A percentile compares a stretch with the other conserved stretches of the same genome.
Evolutionary conservation across 2,888 invertebrate genomes (phyloP).

Genomic region (Pyralis farinalis): DNA sequence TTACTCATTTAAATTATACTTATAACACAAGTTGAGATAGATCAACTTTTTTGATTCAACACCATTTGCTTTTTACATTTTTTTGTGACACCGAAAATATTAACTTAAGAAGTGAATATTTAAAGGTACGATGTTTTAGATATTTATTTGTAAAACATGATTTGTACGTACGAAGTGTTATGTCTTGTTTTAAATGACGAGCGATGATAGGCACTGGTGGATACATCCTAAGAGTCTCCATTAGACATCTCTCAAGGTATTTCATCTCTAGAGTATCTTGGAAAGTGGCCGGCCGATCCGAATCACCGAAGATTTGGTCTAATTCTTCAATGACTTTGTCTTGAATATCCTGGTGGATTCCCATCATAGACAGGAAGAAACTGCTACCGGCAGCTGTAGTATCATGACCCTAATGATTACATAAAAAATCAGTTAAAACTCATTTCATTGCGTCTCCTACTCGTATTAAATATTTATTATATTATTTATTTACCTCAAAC

Average conservation of each 20-base stretch:
- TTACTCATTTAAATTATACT: no score
- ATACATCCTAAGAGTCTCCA: slow-evolving; percentile 90
- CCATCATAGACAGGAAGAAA: slow-evolving; percentile 90
- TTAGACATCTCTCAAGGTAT: slow-evolving; percentile 89
- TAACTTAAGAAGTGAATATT: background rate
- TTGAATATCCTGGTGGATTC: slow-evolving; percentile 87
- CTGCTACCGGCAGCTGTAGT: slow-evolving; percentile 92
- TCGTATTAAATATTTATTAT: background rate
- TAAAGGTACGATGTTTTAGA: background rate
- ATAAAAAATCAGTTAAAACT: slow-evolving; percentile 10
- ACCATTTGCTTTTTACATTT: no score
- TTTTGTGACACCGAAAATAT: no score
- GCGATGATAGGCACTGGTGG: slow-evolving; percentile 91
- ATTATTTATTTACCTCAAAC: slow-evolving; percentile 84
- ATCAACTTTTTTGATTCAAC: no score
- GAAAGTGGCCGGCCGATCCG: slow-evolving; percentile 88
- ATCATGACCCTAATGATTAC: slow-evolving; percentile 84
- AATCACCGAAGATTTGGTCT: slow-evolving; percentile 87
- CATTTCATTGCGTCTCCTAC: no score
- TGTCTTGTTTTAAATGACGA: slow-evolving; percentile 85
- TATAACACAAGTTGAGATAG: no score
- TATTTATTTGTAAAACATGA: background rate
- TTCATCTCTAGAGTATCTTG: slow-evolving; percentile 93
- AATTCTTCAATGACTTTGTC: slow-evolving; percentile 87
- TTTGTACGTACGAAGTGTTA: slow-evolving; percentile 82